Base-by-base conservation (phyloP, 2,888 invertebrate genomes). In the Rotaria magnacalcarata region DNA sequence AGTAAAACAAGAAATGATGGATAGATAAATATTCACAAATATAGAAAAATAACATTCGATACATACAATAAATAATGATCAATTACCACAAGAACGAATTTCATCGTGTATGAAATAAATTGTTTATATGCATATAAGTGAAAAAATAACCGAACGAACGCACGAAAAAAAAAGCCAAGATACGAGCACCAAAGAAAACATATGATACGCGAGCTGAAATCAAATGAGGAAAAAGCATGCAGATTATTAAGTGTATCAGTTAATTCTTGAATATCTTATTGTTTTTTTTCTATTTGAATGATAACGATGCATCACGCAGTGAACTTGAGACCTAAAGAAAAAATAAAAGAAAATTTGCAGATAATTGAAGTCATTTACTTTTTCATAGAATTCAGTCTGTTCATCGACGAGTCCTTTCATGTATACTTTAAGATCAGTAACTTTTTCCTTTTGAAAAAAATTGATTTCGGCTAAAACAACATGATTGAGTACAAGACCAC, bases 401-500 rank as follows among this genome's bases (percentile, higher is more conserved):
- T 86, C 56, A n/a, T 85, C 54, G 21, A 86, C 43, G 52, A 86
- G 75, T 60, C 27, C 67, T 56, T 52, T 75, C 86, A 86, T 75
- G 50, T 80, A 80, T 60, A 43, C n/a, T 41, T 80, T 86, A 85
- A 86, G 54, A 85, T 86, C 86, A 16, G 56, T 75, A 11, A 86
- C 86, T 85, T 86, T 86, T n/a, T 86, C 84, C 21, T 41, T 85
- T 80, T 86, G 85, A 74, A 86, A 86, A 56, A 80, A 84, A 85
- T 86, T 86, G 14, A 86, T 85, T 84, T 86, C 86, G 52, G 86
- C 86, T 75, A 86, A 56, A 16, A 85, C 85, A 52, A 86, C 86
- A 80, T 86, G 86, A 74, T 75, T 85, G 19, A 86, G 74, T 34
- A 85, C 84, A 34, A 80, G 80, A 80, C 47, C 6, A 80, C 80